Base-by-base conservation (phyloP, 1,140 invertebrate genomes). In the Dryas iulia region DNA sequence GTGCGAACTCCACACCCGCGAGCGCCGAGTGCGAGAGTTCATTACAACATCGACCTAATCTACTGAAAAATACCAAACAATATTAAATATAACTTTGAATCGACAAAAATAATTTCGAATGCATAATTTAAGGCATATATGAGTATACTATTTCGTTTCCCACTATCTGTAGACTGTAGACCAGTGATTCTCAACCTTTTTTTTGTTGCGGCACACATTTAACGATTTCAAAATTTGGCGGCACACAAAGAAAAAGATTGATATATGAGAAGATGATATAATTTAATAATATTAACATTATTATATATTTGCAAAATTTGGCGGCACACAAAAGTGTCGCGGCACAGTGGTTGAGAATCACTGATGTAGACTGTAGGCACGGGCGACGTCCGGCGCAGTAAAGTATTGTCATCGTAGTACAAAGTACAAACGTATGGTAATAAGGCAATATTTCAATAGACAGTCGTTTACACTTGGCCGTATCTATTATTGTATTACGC, bases 1-100 rank as follows among this genome's bases (percentile, higher is more conserved):
- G 64, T 59, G 78, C 69, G 76, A 80, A 79, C 74, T 70, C 68
- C 68, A 79, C 78, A 73, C 61, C 60, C 53, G 59, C n/a, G n/a
- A n/a, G n/a, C n/a, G n/a, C n/a, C n/a, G n/a, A 72, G 62, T 76
- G 47, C n/a, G n/a, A n/a, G 58, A 68, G 65, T 70, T 66, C 70
- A 70, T 39, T 66, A 75, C 76, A 70, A 78, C 76, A 75, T 69
- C 39, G 26, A 77, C 33, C 57, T 70, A 72, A 59, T 66, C 63
- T 72, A 76, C 69, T 73, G 76, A 73, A 73, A 78, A 69, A 39
- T 39, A 39, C 67, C 39, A 59, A 28, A 72, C 59, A 69, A 58
- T 14, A 69, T 75, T 71, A 75, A 76, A 73, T 69, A 66, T 66
- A 54, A 61, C 59, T 54, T 64, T 67, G 70, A 69, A 66, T 71